A percentile compares a stretch with the other conserved stretches of the same genome.
Evolutionary conservation across 1,140 invertebrate species (phyloP).

Genomic region (Penaeus japonicus): DNA sequence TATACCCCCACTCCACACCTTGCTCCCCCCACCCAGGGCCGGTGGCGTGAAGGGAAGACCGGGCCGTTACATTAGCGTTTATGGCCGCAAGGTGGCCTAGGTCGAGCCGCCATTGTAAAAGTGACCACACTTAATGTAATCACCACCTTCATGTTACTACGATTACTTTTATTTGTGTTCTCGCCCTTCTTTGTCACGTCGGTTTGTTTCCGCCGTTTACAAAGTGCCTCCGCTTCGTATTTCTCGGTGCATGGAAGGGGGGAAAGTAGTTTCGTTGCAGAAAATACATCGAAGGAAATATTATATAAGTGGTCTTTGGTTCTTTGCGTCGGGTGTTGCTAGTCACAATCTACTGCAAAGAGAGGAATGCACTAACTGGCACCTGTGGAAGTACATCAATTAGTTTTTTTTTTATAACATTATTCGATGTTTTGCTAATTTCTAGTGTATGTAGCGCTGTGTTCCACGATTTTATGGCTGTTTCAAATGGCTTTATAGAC

Average conservation of each 20-base stretch:
- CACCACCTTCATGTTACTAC: not conserved
- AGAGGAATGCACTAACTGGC: too few relatives aligned
- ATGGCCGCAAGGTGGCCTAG: not conserved
- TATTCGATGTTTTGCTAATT: constrained; percentile 1
- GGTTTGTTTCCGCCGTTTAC: too few relatives aligned
- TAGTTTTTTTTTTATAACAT: not conserved
- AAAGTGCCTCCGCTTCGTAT: too few relatives aligned
- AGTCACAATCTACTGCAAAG: too few relatives aligned
- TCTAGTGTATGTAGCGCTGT: not conserved
- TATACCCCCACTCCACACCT: not conserved
- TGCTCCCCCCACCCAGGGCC: not conserved
- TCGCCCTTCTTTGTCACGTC: too few relatives aligned
- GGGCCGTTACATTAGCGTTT: not conserved
- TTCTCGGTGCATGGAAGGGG: too few relatives aligned
- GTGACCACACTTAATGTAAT: not conserved
- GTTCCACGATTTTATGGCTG: not conserved
- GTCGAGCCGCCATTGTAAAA: constrained; percentile 5
- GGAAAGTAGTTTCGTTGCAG: too few relatives aligned
- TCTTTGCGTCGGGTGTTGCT: too few relatives aligned
- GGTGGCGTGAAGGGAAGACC: not conserved
- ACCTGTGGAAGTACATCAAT: not conserved
- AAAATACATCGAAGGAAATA: too few relatives aligned
- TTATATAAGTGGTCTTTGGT: too few relatives aligned
- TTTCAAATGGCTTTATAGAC: not conserved
- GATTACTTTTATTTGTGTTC: not conserved